Evolutionary conservation across 2,113 vertebrate genomes (phyloP).

Genomic region (Rostratula benghalensis): DNA sequence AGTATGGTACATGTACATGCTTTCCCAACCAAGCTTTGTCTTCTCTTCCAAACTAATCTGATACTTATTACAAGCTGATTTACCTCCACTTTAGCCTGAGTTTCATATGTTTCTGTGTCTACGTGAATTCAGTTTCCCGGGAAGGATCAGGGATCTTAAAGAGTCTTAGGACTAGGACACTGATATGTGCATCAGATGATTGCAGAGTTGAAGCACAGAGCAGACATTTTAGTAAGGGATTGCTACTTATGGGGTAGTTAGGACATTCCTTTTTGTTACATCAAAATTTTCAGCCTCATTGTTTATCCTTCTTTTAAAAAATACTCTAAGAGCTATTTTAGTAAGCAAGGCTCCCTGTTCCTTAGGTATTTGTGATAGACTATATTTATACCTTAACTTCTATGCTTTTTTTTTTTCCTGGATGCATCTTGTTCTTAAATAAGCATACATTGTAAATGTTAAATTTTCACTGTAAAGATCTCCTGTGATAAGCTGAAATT

Average conservation of each 20-base stretch:
- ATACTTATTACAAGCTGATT: neutral
- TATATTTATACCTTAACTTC: neutral
- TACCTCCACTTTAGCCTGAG: neutral
- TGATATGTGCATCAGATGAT: neutral
- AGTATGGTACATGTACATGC: fast-evolving
- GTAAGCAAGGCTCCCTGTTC: neutral
- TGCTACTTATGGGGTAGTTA: neutral
- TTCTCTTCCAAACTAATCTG: neutral
- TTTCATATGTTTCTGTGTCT: neutral
- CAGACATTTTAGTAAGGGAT: neutral
- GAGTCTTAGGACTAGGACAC: neutral
- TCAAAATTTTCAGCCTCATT: neutral
- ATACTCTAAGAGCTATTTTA: neutral
- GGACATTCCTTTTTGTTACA: neutral
- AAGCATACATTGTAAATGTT: neutral
- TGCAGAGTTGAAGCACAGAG: neutral
- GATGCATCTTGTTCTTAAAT: neutral
- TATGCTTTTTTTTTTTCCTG: neutral
- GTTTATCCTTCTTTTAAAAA: neutral
- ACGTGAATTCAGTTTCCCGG: neutral
- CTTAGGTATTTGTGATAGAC: neutral
- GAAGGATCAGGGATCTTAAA: neutral
- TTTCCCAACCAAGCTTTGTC: neutral
- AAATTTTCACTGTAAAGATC: neutral
- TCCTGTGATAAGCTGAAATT: neutral